Evolutionary conservation across 2,113 vertebrate genomes (phyloP), one percentile per base, ranked within the genome.

Genomic region (Talpa occidentalis): DNA sequence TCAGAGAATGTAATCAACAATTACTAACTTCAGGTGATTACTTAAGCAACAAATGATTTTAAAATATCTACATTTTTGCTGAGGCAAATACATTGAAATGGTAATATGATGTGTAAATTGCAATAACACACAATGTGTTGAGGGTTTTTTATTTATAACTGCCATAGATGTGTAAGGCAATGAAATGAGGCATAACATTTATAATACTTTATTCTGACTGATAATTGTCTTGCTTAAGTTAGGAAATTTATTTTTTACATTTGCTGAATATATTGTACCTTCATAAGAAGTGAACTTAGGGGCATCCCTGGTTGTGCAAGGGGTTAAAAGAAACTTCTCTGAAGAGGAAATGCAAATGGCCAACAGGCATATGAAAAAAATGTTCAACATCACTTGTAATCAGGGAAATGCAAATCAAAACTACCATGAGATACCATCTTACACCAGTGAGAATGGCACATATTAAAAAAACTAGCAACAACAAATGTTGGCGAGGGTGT

Each of bases 11-110:
- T 52, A 49, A 95, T 83, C 64, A 83, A 69, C 79, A 90, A 88
- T 16, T 47, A 17, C 11, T 89, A 40, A 70, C 72, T 92, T 94
- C 59, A 81, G 60, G 73, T 94, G 70, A 93, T 81, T 86, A 88
- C 74, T 85, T 95, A 85, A 81, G 37, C 85, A 42, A 88, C 6
- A 78, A 54, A 87, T 44, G 40, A 21, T 47, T 42, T 86, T 67
- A 66, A 66, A 73, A 82, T 10, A 35, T 94, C n/a, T 78, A 52
- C n/a, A 60, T 77, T 54, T 54, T 66, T 32, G 35, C 30, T 72
- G 59, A 52, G 56, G 66, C 11, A 76, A 70, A 76, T 56, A 2
- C 5, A 49, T 64, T 70, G 11, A 90, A 66, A 49, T 37, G 14
- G 28, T n/a, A 66, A 37, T 59, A 6, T 16, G 24, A 47, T 47